A percentile compares a stretch with the other conserved stretches of the same genome.
Evolutionary conservation across 2,797 vertebrate species (phyloP).

Genomic region (Falco novaeseelandiae): DNA sequence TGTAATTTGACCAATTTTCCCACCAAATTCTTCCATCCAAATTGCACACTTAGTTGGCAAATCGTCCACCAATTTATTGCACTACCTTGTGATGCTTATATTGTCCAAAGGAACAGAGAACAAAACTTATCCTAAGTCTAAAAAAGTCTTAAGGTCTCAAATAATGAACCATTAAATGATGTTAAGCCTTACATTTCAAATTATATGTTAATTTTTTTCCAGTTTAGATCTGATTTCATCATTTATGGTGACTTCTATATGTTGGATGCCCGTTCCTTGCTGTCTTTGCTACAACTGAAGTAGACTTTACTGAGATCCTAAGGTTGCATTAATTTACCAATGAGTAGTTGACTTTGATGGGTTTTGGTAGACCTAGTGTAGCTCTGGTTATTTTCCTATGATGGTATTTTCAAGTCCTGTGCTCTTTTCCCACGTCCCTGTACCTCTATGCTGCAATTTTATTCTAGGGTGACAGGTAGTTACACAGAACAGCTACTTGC

Average conservation of each 20-base stretch:
- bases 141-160: background rate
- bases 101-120: background rate
- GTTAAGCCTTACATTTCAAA: background rate
- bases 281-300: background rate
- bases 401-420: background rate
- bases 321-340: background rate
- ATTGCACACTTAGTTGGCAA: background rate
- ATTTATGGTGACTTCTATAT: background rate
- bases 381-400: background rate
- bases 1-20: background rate
- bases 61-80: background rate
- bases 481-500: background rate
- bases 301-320: rapidly evolving
- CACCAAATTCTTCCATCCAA: background rate
- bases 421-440: background rate
- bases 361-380: background rate
- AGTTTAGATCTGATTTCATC: background rate
- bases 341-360: background rate
- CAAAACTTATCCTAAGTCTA: background rate
- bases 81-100: background rate
- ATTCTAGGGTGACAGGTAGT: background rate
- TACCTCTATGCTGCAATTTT: background rate
- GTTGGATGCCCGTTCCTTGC: background rate
- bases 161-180: background rate
- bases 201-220: background rate